Evolutionary conservation across 2,888 invertebrate species (phyloP), one percentile per base, ranked within the genome.

Genomic region (Callyntrura sp.): DNA sequence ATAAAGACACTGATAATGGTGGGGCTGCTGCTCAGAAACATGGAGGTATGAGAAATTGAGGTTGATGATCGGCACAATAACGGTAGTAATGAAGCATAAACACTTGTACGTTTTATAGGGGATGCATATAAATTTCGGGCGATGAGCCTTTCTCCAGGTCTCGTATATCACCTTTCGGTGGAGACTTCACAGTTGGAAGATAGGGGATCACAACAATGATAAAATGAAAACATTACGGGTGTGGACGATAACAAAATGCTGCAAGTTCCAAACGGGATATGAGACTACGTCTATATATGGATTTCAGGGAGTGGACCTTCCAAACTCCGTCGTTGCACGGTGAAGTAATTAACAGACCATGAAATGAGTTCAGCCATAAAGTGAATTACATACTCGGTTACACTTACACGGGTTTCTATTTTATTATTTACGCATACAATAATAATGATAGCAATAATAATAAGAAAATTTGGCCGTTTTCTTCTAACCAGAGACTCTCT

Each of bases 341-440:
- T 51, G 62, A 62, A 73, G 82, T 82, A 88, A 88, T 88, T 82
- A 88, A 62, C 88, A 82, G 82, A 88, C 88, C 88, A 82, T 88
- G 88, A 82, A 88, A 88, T 88, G 88, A 88, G 73, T 83, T 87
- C 70, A 83, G 83, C 23, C 73, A 73, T 73, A 73, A 76, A 76
- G 17, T 76, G 48, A 76, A 55, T 76, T 55, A 76, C 68, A n/a
- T n/a, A 28, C 43, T 43, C 20, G 65, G 48, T 79, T 79, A 51
- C 60, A 3, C 73, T 20, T 11, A 62, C 65, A 65, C 51, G 45
- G 73, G 17, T 82, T 25, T 25, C 23, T 65, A 82, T 51, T n/a
- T 82, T 82, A 82, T 82, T 48, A 65, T 62, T 65, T 82, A 65
- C 62, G 65, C 23, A 62, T 73, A 73, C 57, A 82, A 65, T 51